Evolutionary conservation across 2,113 vertebrate species (phyloP), one percentile per base, ranked within the genome.

Genomic region (Hypomesus transpacificus): DNA sequence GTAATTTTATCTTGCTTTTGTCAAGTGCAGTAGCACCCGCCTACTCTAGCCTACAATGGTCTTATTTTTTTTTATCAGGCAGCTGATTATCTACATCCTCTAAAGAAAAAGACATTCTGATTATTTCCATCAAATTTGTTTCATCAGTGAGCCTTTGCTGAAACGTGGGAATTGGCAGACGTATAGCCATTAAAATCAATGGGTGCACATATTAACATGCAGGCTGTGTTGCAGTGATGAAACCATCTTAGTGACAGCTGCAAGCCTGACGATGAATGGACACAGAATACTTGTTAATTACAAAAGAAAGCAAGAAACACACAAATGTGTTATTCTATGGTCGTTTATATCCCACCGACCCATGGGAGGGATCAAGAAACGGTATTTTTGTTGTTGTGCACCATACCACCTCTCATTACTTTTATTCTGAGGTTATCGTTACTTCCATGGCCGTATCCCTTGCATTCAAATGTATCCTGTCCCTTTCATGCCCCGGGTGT

Each of bases 171-270:
- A 86, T 74, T 86, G 82, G 84, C 82, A 84, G 64, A 68, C 80
- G 54, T 66, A 21, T 59, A 65, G 68, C 72, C 69, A 72, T 59
- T 56, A 82, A 66, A 70, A 74, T 70, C 77, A 74, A 80, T 77
- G 80, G 77, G 80, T 77, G 70, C 72, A 75, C 46, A 82, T 82
- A 82, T 91, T 90, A 85, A 87, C 75, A 88, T 91, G 86, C 87
- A 79, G 69, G 64, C 74, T 66, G 86, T 53, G 84, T 82, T 75
- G 76, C 84, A 78, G 79, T 28, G 80, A 81, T 82, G 83, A 81
- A 82, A 75, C 80, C 80, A 68, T 80, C 75, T 76, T 63, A 58
- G 75, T 80, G 78, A 78, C 82, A 87, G 76, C 78, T 88, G 84
- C 82, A 82, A 31, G 79, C 75, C 77, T 84, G 76, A 39, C 58